phyloP scores from a whole-genome alignment of 2,888 invertebrate genomes.

The Tiliacea citrago region DNA sequence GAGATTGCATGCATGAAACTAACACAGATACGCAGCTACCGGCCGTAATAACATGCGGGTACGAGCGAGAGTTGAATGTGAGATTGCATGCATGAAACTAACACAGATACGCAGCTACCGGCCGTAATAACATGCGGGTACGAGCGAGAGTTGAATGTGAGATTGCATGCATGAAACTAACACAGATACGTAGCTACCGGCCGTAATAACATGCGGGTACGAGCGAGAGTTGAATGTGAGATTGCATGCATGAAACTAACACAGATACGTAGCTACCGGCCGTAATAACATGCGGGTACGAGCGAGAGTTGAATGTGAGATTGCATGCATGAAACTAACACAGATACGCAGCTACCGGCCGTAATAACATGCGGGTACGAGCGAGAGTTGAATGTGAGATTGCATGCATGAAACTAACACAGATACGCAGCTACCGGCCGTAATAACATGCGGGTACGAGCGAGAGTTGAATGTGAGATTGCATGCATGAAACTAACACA shows the following conservation, averaged over 20 bases:
- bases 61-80: background rate
- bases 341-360: background rate
- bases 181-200: background rate
- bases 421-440: background rate
- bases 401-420: background rate
- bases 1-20: constrained; percentile 1
- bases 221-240: background rate
- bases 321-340: background rate
- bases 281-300: constrained; percentile 14
- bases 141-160: constrained; percentile 1
- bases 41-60: constrained; percentile 10
- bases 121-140: constrained; percentile 11
- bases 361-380: constrained; percentile 16
- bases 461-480: background rate
- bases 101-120: background rate
- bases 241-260: background rate
- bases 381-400: background rate
- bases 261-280: background rate
- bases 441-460: constrained; percentile 17
- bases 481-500: background rate
- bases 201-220: constrained; percentile 13
- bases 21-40: background rate
- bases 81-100: constrained; percentile 1
- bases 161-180: background rate
- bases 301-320: background rate